These are phyloP conservation scores for Mobula hypostoma DNA, from an alignment of 2,113 vertebrate species.

Conservation along the genomic window DNA sequence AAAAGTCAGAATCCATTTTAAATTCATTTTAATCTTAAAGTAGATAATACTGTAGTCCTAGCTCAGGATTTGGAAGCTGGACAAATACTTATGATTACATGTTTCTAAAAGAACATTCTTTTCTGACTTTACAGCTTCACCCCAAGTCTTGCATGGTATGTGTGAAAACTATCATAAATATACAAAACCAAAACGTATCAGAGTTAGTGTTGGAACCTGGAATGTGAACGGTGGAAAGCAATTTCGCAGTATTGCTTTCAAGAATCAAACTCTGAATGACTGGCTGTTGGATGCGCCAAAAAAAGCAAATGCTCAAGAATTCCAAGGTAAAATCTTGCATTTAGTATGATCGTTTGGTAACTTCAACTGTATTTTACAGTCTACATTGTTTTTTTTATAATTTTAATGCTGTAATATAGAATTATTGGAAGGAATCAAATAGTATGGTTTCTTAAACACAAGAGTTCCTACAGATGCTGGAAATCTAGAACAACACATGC, in stretches of 20 bases:
- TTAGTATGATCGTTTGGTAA: background rate
- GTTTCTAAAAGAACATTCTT: background rate
- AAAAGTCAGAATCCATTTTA: too few relatives aligned
- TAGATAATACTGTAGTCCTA: background rate
- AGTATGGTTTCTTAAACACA: background rate
- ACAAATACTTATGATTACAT: background rate
- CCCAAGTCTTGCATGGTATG: constrained; percentile 87
- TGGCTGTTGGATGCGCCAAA: constrained; percentile 91
- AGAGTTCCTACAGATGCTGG: too few relatives aligned
- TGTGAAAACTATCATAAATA: constrained; percentile 92
- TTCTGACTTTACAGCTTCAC: constrained; percentile 66
- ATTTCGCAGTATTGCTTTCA: constrained; percentile 93
- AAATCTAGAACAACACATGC: too few relatives aligned
- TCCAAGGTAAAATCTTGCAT: constrained; percentile 67
- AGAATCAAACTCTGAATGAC: constrained; percentile 94
- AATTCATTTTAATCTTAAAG: too few relatives aligned
- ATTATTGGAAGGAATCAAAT: background rate
- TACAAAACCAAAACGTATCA: constrained; percentile 78
- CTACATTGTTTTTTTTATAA: background rate
- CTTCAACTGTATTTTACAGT: background rate
- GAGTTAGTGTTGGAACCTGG: constrained; percentile 87
- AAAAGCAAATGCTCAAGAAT: constrained; percentile 77
- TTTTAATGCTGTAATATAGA: background rate
- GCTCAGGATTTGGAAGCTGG: background rate
- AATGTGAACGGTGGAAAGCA: constrained; percentile 96